Conservation (phyloP, 2,113 vertebrate genomes). For the Cichladusa arquata region DNA sequence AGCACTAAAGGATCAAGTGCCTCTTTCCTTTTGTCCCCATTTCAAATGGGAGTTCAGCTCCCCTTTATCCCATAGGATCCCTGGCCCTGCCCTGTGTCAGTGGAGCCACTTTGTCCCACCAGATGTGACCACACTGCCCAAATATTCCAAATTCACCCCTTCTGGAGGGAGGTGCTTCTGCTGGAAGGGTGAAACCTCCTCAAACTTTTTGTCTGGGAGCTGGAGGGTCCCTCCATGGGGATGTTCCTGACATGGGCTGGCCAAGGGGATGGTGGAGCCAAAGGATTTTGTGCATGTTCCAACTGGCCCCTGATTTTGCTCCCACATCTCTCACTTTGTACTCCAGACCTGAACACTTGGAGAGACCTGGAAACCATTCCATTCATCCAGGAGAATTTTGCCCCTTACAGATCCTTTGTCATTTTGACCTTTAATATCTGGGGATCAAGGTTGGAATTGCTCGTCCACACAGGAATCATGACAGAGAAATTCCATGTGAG, state of each 20-base stretch:
- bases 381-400: not conserved
- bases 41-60: not conserved
- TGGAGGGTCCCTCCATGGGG: not conserved
- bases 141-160: not conserved
- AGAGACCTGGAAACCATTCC: not conserved
- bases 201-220: not conserved
- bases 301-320: not conserved
- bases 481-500: not conserved
- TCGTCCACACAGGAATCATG: not conserved
- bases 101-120: not conserved
- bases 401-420: not conserved
- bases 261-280: not conserved
- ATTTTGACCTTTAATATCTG: not conserved
- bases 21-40: not conserved
- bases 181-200: not conserved
- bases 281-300: not conserved
- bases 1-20: not conserved
- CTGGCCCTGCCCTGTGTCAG: not conserved
- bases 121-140: not conserved
- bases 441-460: not conserved
- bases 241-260: not conserved
- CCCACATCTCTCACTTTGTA: not conserved
- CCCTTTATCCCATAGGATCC: not conserved
- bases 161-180: not conserved
- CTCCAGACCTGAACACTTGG: not conserved